Conservation (phyloP, 2,888 invertebrate genomes). For the Sicus ferrugineus region DNA sequence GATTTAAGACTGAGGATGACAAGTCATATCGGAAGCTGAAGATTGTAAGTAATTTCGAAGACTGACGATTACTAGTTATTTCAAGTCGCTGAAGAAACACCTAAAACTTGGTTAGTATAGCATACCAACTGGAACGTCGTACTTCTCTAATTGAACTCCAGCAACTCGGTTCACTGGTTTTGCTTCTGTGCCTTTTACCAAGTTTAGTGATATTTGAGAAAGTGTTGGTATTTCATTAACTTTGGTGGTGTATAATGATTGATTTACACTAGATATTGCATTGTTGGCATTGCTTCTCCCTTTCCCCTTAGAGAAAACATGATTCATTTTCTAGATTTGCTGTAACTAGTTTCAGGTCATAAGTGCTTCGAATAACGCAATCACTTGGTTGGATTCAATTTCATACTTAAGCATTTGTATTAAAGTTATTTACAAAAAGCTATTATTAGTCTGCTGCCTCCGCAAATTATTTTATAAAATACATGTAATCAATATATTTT, state of each 20-base stretch:
- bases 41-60: neutral
- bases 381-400: neutral
- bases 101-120: neutral
- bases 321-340: slow-evolving; percentile 9
- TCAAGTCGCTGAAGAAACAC: neutral
- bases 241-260: neutral
- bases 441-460: too few species aligned
- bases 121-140: too few species aligned
- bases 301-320: slow-evolving; percentile 1
- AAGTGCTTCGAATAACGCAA: neutral
- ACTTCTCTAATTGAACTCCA: neutral
- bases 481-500: neutral
- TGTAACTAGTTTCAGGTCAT: neutral
- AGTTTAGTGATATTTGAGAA: neutral
- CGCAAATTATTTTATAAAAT: neutral
- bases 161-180: neutral
- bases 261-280: neutral
- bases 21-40: too few species aligned
- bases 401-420: neutral
- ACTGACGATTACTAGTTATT: too few species aligned
- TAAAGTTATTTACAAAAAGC: neutral
- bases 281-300: neutral
- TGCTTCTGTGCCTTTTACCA: too few species aligned
- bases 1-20: neutral
- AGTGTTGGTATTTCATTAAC: neutral